Evolutionary conservation across 1,140 invertebrate species (phyloP), one percentile per base, ranked within the genome.

Genomic region (Microplitis mediator): DNA sequence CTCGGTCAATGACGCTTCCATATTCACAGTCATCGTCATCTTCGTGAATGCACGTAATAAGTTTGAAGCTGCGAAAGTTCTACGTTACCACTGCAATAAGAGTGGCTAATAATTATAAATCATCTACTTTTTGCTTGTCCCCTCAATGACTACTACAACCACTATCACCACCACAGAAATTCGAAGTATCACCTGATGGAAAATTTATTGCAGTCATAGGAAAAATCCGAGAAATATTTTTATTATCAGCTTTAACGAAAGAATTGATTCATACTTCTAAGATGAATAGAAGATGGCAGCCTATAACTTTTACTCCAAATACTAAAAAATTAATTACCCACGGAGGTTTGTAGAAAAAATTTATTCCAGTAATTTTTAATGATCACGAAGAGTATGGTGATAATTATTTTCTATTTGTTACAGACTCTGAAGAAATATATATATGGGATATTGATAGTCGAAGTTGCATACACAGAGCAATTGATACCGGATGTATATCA

Each of bases 401-500:
- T 70, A 39, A 16, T 31, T 50, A 45, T 70, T 70, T 31, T 58
- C 8, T 23, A 62, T 52, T 54, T 0, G 60, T 52, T 14, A 67
- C 71, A 78, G 90, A 89, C 72, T 88, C 88, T 75, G 92, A 92
- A 62, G 91, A 94, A 83, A 91, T 98, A 2, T 95, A 92, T 69
- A 86, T 96, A 6, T 97, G 95, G 92, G 94, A 97, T 80, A 86
- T 97, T 69, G 89, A 89, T 3, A 91, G 88, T 71, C 89, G 91
- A 23, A 84, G 86, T 61, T 93, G 94, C 71, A 79, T 92, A 16
- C 92, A 95, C 79, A 92, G 90, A 74, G 96, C 96, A 77, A 84
- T 87, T 64, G 97, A 99, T 81, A 92, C 97, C 76, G 97, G 97
- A 16, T 97, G 95, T 85, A 85, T 98, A 1, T 89, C 90, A 63